Evolutionary conservation across 1,140 invertebrate species (phyloP).

Genomic region (Heliconius nattereri): DNA sequence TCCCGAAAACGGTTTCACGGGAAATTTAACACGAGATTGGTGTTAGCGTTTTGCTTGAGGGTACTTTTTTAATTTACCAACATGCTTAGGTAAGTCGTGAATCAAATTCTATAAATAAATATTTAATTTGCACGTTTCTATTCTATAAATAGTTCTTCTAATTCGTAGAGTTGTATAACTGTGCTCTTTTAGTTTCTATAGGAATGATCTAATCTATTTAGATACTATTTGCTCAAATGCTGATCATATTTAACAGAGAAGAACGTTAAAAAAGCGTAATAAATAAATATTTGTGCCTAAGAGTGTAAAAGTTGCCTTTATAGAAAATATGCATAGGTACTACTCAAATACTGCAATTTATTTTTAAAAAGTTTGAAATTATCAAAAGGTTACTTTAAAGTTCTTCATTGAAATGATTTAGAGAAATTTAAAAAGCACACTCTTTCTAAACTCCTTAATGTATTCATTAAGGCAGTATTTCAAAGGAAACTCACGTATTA

Average conservation of each 20-base stretch:
- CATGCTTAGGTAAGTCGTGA: background rate
- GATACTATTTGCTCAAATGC: no score
- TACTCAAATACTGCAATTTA: no score
- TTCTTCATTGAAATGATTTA: background rate
- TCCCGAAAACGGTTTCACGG: slow-evolving; percentile 33
- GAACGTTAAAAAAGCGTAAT: no score
- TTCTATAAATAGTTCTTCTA: background rate
- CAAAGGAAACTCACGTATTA: background rate
- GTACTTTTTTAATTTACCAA: slow-evolving; percentile 1
- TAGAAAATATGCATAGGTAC: no score
- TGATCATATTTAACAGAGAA: no score
- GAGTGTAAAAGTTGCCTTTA: no score
- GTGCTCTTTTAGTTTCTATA: background rate
- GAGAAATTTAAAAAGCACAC: background rate
- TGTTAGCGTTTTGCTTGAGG: slow-evolving; percentile 17
- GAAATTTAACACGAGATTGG: slow-evolving; percentile 25
- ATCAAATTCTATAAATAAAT: background rate
- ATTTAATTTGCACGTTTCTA: background rate
- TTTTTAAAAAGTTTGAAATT: background rate
- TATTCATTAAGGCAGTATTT: background rate
- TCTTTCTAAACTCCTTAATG: background rate
- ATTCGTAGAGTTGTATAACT: background rate
- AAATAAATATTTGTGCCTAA: no score
- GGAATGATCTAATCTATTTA: no score
- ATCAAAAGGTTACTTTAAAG: background rate